phyloP scores from a whole-genome alignment of 2,113 vertebrate species.

The Poecile atricapillus region DNA sequence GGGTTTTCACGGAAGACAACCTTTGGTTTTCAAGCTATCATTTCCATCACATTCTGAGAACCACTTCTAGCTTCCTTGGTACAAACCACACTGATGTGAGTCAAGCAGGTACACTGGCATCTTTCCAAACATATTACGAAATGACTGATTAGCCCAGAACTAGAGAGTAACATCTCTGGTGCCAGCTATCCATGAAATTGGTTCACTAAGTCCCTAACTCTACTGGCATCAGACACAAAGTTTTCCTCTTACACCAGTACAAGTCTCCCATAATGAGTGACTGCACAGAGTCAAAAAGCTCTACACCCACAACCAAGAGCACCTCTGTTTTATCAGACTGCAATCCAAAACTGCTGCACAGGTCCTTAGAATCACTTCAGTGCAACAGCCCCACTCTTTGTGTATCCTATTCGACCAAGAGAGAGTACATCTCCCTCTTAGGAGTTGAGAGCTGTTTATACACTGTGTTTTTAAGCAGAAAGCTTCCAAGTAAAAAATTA shows the following conservation, averaged over 20 bases:
- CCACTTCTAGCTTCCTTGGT: not conserved
- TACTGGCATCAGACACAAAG: not conserved
- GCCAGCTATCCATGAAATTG: not conserved
- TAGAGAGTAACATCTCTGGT: not conserved
- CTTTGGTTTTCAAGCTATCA: not conserved
- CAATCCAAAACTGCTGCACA: not conserved
- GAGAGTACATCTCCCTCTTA: not conserved
- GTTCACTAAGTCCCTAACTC: not conserved
- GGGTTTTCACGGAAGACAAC: not conserved
- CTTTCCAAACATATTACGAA: not conserved
- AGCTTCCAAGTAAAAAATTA: not conserved
- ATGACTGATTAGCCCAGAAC: not conserved
- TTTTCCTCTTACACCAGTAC: not conserved
- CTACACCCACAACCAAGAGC: not conserved
- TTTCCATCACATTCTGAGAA: not conserved
- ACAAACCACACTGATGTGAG: not conserved
- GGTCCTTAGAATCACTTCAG: not conserved
- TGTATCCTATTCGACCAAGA: not conserved
- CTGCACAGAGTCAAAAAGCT: not conserved
- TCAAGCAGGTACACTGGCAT: not conserved
- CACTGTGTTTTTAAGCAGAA: rapidly evolving
- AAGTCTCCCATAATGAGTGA: not conserved
- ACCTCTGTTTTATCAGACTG: not conserved
- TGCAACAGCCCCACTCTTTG: not conserved
- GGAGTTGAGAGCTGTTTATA: not conserved